phyloP scores from a whole-genome alignment of 2,888 invertebrate genomes.

The Parthenolecanium corni region DNA sequence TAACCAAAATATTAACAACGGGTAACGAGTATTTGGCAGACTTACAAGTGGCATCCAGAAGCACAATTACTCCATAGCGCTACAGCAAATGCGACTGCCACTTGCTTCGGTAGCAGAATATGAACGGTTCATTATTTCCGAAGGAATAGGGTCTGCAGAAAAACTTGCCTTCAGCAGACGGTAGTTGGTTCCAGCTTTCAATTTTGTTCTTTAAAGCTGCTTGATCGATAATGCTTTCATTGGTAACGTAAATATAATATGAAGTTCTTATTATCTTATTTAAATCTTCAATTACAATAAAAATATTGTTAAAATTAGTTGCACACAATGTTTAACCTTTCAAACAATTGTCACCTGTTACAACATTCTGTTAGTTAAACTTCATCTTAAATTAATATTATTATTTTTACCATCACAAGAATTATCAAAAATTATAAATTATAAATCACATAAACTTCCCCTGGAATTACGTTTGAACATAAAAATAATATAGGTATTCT shows the following conservation, averaged over 20 bases:
- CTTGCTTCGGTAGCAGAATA: neutral
- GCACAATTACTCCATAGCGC: neutral
- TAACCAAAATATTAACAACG: neutral
- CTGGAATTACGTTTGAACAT: no score
- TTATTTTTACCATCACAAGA: no score
- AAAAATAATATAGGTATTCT: no score
- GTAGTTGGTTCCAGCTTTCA: neutral
- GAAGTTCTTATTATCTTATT: no score
- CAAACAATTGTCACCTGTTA: no score
- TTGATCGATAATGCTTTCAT: neutral
- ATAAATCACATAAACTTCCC: no score
- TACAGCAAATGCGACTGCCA: neutral
- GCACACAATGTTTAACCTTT: no score
- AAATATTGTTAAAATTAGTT: no score
- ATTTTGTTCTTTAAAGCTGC: neutral
- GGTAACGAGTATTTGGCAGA: conserved; percentile 3
- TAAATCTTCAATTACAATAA: no score
- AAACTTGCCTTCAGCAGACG: neutral
- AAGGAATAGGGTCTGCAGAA: neutral
- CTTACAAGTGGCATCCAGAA: conserved; percentile 2
- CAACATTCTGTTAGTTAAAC: no score
- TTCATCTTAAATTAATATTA: no score
- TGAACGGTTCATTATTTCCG: neutral
- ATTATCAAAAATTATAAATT: no score
- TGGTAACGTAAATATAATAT: neutral